Evolutionary conservation across 2,888 invertebrate species (phyloP), one percentile per base, ranked within the genome.

Genomic region (Synanthedon vespiformis): DNA sequence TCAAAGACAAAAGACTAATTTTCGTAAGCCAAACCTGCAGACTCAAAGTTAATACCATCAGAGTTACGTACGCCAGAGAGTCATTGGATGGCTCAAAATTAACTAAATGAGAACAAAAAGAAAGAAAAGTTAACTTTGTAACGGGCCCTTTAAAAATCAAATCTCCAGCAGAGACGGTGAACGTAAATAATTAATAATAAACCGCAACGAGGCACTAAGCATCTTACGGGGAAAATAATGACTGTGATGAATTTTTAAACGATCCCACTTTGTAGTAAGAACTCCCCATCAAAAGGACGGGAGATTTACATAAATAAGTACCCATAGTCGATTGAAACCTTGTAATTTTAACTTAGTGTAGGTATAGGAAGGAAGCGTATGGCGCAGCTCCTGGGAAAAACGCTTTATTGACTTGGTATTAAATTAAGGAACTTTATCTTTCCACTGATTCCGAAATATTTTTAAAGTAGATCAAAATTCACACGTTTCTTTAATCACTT

Each of bases 181-280:
- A 54, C 58, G 68, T 76, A 67, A 77, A 74, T 74, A 73, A 77
- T 76, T 72, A 76, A 77, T 72, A 68, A 65, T 67, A 64, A 63
- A 63, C 64, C 68, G 63, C 68, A 61, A 61, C 64, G 65, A 65
- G 59, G 58, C 10, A 34, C 10, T 63, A 57, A 60, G 55, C 56
- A 55, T 53, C 55, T 59, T 54, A 54, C 58, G 59, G 58, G 58
- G 49, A 49, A 68, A 75, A 70, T 75, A 77, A 79, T 70, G 67
- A 68, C 57, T 56, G 54, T 57, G 58, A 60, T 74, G 65, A 74
- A 71, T 78, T 73, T 72, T 74, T 74, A 64, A 76, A 65, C 59
- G 64, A 64, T 63, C 65, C 59, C 62, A 67, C 63, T 64, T 70
- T 74, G 13, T 64, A 67, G 63, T 59, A 56, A 64, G 59, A 63